Conservation (phyloP, 2,113 vertebrate species). For the Spermophilus dauricus region DNA sequence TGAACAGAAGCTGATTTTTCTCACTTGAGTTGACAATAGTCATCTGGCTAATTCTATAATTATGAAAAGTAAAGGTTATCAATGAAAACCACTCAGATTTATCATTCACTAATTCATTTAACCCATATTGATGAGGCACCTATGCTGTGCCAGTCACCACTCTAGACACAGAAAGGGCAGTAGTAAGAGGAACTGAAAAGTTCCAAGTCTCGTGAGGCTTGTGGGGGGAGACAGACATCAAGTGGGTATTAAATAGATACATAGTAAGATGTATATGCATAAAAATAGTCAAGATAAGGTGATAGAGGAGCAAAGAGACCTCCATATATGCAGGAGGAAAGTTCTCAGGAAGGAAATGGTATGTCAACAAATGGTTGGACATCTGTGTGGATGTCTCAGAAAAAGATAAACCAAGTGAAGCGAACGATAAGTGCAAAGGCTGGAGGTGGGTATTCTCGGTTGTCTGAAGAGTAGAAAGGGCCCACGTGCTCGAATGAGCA, state of each 20-base stretch:
- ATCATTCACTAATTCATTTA: not conserved
- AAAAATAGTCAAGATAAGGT: not conserved
- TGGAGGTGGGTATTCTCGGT: not conserved
- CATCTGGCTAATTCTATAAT: not conserved
- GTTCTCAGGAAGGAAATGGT: not conserved
- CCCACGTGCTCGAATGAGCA: not conserved
- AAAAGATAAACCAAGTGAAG: not conserved
- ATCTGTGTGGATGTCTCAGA: not conserved
- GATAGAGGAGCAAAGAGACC: not conserved
- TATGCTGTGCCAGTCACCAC: not conserved
- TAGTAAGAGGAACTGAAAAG: not conserved
- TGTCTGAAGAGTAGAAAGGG: not conserved
- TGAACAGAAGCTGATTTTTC: not conserved
- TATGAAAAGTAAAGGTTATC: not conserved
- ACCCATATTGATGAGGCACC: not conserved
- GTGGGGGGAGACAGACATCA: not conserved
- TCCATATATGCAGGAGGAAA: not conserved
- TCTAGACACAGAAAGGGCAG: not conserved
- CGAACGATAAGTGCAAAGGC: fast-evolving
- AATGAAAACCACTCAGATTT: not conserved
- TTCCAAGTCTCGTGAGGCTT: not conserved
- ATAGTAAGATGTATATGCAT: not conserved
- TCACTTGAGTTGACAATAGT: not conserved
- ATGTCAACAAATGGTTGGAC: too few relatives aligned
- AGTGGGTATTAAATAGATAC: not conserved